Base-by-base conservation (phyloP, 2,888 invertebrate species). In the Drosophila aldrichi region DNA sequence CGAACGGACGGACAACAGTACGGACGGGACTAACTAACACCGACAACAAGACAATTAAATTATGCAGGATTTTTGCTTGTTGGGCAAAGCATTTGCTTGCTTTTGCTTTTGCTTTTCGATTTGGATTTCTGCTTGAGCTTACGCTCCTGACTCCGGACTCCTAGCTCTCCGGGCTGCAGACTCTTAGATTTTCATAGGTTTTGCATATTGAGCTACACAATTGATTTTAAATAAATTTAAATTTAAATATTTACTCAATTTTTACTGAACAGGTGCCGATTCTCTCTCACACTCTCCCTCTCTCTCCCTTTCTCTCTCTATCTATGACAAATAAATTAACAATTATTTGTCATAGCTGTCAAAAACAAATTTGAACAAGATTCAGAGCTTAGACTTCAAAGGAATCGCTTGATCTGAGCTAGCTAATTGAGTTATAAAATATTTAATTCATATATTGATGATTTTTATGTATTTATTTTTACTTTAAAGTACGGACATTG, bases 211-310 rank as follows among this genome's bases (percentile, higher is more conserved):
- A 36, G 48, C 72, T 22, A 7, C 29, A 29, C 73, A 77, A 82
- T 89, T 88, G 84, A 74, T 72, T 83, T 73, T 89, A 87, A 88
- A 80, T 77, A 80, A 89, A 83, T 83, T 72, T 86, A 72, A 86
- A 84, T 34, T 77, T 83, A 81, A 84, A 86, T 72, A 86, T 82
- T 82, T 83, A 82, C 86, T 66, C 59, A 60, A 61, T 68, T 61
- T 32, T n/a, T 51, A 51, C 22, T 22, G 44, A 14, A 1, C 57
- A 64, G 56, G 43, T 81, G 67, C 62, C 16, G 3, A 18, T n/a
- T n/a, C 25, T n/a, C 2, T 2, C 32, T 32, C 32, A 8, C 9
- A 2, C 0, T 32, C 32, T 9, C 9, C 1, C 32, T 32, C 25
- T 16, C 22, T n/a, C 4, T 1, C 1, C 8, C 40, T 3, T 18